Evolutionary conservation across 1,140 invertebrate genomes (phyloP), one percentile per base, ranked within the genome.

Genomic region (Solenopsis fugax): DNA sequence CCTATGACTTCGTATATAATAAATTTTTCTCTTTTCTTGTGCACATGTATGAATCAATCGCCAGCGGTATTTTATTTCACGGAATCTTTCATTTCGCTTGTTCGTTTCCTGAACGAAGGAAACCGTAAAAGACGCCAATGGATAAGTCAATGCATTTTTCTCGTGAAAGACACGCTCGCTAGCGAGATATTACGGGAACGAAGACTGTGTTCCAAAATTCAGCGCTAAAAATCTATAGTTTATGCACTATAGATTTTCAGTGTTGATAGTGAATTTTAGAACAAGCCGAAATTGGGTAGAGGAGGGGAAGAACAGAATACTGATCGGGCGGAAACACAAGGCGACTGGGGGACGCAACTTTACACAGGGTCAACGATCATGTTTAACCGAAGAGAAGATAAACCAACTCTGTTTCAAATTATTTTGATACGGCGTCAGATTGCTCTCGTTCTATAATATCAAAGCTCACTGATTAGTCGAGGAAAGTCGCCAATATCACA

Each of bases 141-240:
- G 4, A 12, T 60, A 88, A 87, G 54, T 24, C 67, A 69, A 87
- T 72, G 69, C 50, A 45, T 71, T 64, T 75, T 58, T 58, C 24
- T 62, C 13, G 10, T 18, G 3, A 48, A 65, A n/a, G 18, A 16
- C 45, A 34, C 10, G 13, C 9, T 24, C 13, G 60, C 18, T 13
- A 16, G 41, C 34, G 13, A 29, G 7, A 48, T 67, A n/a, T 9
- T 45, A 16, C 54, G 29, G 34, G 10, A 34, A 10, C 4, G 21
- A 86, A 77, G 77, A 1, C 29, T 29, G 29, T 29, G 29, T 29
- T 29, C n/a, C n/a, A 29, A 29, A 29, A 29, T 29, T 29, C 2
- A 29, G 29, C 29, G 29, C 2, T 29, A 29, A 29, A 29, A 29
- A 29, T 1, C 29, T 29, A 29, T 29, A 29, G 29, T 29, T 29